Conservation (phyloP, 2,113 vertebrate species). For the Vicugna pacos region DNA sequence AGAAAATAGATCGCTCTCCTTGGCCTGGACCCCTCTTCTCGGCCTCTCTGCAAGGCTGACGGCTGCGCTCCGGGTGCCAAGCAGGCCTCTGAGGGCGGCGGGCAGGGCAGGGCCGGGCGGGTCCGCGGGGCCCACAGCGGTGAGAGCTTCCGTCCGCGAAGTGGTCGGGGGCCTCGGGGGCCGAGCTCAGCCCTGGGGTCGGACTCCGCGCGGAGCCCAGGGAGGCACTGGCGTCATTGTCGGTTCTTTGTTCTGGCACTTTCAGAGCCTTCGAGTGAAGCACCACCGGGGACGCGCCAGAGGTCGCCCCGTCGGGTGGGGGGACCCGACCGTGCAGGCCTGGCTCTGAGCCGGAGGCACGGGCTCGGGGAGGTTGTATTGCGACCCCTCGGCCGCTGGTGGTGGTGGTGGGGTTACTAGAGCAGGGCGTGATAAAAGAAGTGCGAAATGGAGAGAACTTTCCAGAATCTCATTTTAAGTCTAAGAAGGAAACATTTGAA, state of each 20-base stretch:
- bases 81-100: not conserved
- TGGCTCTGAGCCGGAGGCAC: rapidly evolving
- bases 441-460: not conserved
- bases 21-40: not conserved
- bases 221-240: not conserved
- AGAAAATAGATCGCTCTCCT: slow-evolving; percentile 47
- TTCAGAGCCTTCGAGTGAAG: not conserved
- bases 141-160: not conserved
- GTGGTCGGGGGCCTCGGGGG: not conserved
- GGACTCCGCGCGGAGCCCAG: not conserved
- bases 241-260: slow-evolving; percentile 64
- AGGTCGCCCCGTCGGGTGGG: not conserved
- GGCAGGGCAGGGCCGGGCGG: not conserved
- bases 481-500: not conserved
- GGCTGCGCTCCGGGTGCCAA: not conserved
- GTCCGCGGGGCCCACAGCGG: not conserved
- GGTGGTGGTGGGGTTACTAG: not conserved
- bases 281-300: not conserved
- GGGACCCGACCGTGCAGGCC: rapidly evolving
- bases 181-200: not conserved
- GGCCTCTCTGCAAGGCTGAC: not conserved
- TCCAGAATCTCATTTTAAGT: not conserved
- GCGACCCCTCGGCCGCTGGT: not conserved
- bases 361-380: too few species aligned
- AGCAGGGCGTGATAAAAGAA: not conserved